These are phyloP conservation scores for Stomorhina lunata DNA, from an alignment of 2,888 invertebrate genomes.

Conservation along the genomic window DNA sequence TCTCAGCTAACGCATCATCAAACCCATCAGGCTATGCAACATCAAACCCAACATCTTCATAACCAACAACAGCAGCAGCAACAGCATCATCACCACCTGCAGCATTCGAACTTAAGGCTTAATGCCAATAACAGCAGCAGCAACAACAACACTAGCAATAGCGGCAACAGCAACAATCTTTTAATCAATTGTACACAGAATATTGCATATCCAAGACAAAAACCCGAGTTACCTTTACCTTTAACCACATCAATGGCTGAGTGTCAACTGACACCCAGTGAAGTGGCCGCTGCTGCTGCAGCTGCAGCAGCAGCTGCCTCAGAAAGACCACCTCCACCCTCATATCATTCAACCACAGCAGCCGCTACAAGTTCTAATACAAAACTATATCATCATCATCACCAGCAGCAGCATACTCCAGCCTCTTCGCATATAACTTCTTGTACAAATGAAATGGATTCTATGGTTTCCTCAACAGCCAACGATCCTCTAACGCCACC, in stretches of 20 bases:
- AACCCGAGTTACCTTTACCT: constrained; percentile 64
- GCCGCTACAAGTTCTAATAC: constrained; percentile 9
- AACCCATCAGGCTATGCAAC: constrained; percentile 37
- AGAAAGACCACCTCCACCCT: constrained; percentile 70
- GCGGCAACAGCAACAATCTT: constrained; percentile 34
- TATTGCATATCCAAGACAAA: constrained; percentile 62
- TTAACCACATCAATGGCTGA: constrained; percentile 56
- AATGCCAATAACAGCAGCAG: constrained; percentile 30
- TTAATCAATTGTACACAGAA: constrained; percentile 56
- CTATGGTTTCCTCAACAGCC: constrained; percentile 55
- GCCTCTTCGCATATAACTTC: too few relatives aligned
- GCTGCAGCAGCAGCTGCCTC: not conserved
- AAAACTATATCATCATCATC: constrained; percentile 46
- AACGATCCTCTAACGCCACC: constrained; percentile 34
- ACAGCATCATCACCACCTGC: constrained; percentile 52
- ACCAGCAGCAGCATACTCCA: constrained; percentile 27
- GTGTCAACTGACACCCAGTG: constrained; percentile 55
- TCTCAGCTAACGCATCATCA: constrained; percentile 54
- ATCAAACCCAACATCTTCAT: constrained; percentile 51
- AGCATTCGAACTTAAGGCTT: constrained; percentile 50
- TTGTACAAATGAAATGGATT: constrained; percentile 59
- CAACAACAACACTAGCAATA: constrained; percentile 49
- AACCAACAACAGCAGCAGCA: constrained; percentile 60
- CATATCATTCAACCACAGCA: constrained; percentile 66
- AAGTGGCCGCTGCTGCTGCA: constrained; percentile 13